Evolutionary conservation across 2,113 vertebrate genomes (phyloP).

Genomic region (Crotalus helleri): DNA sequence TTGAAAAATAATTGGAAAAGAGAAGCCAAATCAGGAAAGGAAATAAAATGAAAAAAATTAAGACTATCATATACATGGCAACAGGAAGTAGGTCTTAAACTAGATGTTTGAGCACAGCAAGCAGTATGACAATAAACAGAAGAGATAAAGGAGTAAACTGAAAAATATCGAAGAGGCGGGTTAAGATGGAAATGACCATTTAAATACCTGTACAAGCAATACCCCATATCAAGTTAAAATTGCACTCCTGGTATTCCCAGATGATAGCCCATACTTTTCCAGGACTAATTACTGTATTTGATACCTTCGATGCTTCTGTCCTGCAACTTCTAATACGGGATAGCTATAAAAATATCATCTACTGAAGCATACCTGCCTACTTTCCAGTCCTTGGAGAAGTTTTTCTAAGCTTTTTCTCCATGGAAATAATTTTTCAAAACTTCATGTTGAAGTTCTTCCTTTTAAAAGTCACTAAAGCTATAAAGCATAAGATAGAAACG

Average conservation of each 20-base stretch:
- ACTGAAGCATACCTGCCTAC: not conserved
- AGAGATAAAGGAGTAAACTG: not conserved
- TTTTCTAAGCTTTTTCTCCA: constrained; percentile 16
- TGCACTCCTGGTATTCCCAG: not conserved
- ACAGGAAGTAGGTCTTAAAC: not conserved
- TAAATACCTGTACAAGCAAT: not conserved
- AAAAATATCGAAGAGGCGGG: fast-evolving
- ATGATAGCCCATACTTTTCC: constrained; percentile 6
- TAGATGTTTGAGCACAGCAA: not conserved
- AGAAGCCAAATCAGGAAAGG: not conserved
- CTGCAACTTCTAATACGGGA: not conserved
- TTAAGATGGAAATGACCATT: not conserved
- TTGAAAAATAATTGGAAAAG: not conserved
- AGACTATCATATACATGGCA: not conserved
- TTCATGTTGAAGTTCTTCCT: constrained; percentile 21
- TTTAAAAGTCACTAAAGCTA: constrained; percentile 3
- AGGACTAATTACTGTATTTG: not conserved
- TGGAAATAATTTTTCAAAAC: constrained; percentile 18
- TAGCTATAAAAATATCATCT: not conserved
- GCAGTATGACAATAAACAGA: not conserved
- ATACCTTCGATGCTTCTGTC: not conserved
- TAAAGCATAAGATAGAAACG: not conserved
- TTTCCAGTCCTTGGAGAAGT: not conserved
- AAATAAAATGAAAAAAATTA: not conserved
- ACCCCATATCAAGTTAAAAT: not conserved